Evolutionary conservation across 2,113 vertebrate species (phyloP), one percentile per base, ranked within the genome.

Genomic region (Eptesicus fuscus): DNA sequence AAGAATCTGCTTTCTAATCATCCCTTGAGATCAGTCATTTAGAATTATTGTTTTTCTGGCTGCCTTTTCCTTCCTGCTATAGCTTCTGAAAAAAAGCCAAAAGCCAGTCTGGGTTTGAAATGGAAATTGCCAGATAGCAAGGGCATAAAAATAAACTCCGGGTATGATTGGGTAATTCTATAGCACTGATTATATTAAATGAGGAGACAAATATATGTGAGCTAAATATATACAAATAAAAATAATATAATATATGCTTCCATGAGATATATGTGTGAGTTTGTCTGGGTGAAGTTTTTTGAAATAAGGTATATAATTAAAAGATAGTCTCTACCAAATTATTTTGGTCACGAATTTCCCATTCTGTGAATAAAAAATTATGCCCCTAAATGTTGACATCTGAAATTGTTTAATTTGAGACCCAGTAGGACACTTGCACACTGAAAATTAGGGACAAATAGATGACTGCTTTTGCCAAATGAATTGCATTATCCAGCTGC

Each of bases 401-500:
- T 79, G 63, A 65, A 65, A 88, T 73, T 79, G 20, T 71, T 95
- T 74, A 85, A 88, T 95, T 65, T 90, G 59, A 90, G 49, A 51
- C 40, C 32, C 63, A 56, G 73, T 51, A 49, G 47, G 51, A 89
- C 63, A 96, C 6, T 85, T 94, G 8, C 12, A 76, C 32, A 86
- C 40, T 95, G 76, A 93, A 96, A 96, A 87, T 96, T 85, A 65
- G 35, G 40, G 63, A 1, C 40, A 94, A 86, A 91, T 42, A 32
- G 18, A 78, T 94, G 32, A 17, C 7, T 53, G 35, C 2, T 78
- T 51, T 69, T 69, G 77, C 35, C 32, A 89, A 85, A 83, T 28
- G 59, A 95, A 44, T 17, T 82, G 17, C 32, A 82, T 59, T 94
- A 94, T 30, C 35, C 56, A 86, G 35, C 69, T 96, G 53, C 53